These are phyloP conservation scores for Trididemnum nubilum DNA, from an alignment of 23 tunicate species.

Conservation along the genomic window DNA sequence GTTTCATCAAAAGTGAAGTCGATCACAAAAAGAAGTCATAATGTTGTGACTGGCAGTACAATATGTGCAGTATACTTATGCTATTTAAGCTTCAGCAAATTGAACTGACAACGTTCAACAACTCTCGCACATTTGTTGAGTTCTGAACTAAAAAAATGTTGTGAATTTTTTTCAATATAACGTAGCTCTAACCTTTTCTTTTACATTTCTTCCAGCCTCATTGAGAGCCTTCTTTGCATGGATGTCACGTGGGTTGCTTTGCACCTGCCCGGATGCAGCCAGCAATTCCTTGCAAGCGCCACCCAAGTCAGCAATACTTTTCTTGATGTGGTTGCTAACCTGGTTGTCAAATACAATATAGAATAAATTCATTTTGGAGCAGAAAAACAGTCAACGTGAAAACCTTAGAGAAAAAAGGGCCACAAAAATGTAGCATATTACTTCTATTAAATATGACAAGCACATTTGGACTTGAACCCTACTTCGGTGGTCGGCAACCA, in stretches of 20 bases:
- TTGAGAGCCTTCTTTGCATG: constrained; percentile 73
- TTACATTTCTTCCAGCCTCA: constrained; percentile 59
- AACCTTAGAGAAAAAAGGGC: not conserved
- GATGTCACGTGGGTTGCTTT: constrained; percentile 69
- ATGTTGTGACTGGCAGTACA: too few relatives aligned
- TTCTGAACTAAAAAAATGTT: too few relatives aligned
- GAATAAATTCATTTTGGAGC: not conserved
- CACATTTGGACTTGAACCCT: too few relatives aligned
- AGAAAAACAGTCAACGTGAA: not conserved
- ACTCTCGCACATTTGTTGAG: too few relatives aligned
- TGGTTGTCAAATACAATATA: too few relatives aligned
- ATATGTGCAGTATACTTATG: too few relatives aligned
- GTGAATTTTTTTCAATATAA: too few relatives aligned
- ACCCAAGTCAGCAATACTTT: constrained; percentile 65
- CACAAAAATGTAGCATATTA: constrained; percentile 16
- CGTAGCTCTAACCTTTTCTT: constrained; percentile 84
- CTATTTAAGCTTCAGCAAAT: too few relatives aligned
- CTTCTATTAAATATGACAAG: not conserved
- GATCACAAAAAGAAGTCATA: too few relatives aligned
- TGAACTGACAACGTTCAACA: too few relatives aligned
- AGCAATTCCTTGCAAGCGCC: constrained; percentile 75
- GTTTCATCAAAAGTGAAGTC: too few relatives aligned
- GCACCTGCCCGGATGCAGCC: constrained; percentile 59
- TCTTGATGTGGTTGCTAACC: constrained; percentile 83
- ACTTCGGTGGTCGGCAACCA: too few relatives aligned